These are phyloP conservation scores for Podotricha telesiphe DNA, from an alignment of 2,888 invertebrate genomes.

Conservation along the genomic window DNA sequence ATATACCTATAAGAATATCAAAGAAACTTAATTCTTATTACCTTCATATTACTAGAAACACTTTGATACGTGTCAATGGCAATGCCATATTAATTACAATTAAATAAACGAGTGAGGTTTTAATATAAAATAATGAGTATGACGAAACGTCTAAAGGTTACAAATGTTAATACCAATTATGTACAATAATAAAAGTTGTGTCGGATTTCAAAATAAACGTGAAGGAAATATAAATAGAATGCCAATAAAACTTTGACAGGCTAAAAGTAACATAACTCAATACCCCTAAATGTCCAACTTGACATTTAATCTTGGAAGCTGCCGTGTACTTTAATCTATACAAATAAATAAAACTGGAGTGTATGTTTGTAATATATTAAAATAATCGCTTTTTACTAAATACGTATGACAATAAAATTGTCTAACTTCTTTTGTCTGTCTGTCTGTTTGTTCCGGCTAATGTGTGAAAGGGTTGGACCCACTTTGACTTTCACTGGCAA, in stretches of 20 bases:
- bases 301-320: conserved; percentile 47
- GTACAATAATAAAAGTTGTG: conserved; percentile 7
- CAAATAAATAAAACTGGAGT: too few relatives aligned
- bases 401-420: too few relatives aligned
- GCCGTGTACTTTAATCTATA: conserved; percentile 48
- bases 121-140: not conserved
- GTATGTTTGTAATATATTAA: too few relatives aligned
- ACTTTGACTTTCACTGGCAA: too few relatives aligned
- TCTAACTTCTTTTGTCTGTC: too few relatives aligned
- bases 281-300: conserved; percentile 39
- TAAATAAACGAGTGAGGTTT: conserved; percentile 23
- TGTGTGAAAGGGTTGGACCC: too few relatives aligned
- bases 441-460: too few relatives aligned
- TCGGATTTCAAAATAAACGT: conserved; percentile 23
- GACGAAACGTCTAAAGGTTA: conserved; percentile 11
- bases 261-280: conserved; percentile 36
- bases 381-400: too few relatives aligned
- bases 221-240: conserved; percentile 33
- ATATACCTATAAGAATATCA: too few relatives aligned
- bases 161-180: conserved; percentile 1
- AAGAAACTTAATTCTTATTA: too few relatives aligned
- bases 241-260: conserved; percentile 24
- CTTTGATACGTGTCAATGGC: not conserved
- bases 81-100: conserved; percentile 12
- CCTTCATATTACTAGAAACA: not conserved